Evolutionary conservation across 2,113 vertebrate species (phyloP), one percentile per base, ranked within the genome.

Genomic region (Pollimyrus isidori): DNA sequence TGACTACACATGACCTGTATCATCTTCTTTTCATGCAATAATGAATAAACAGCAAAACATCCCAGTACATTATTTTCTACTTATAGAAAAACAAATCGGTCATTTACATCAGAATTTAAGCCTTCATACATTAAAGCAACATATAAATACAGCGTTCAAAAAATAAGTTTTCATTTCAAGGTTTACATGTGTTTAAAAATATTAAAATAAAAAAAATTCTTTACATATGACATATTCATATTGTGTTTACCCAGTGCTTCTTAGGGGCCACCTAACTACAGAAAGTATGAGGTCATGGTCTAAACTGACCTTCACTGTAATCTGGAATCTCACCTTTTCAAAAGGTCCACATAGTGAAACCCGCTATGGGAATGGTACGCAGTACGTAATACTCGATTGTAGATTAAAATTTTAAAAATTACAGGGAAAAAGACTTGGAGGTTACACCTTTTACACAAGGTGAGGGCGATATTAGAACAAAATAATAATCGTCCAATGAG

Each of bases 11-110:
- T 96, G 95, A 96, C 94, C 94, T 96, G 94, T 93, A 88, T 91
- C 39, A 84, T 90, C 49, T 93, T 93, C 95, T 93, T 91, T 96
- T 96, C 96, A 97, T 97, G 97, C 96, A 97, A 96, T 94, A 97
- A 95, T 91, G 94, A 96, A 96, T 93, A 93, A 94, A 96, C 94
- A 95, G 94, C 94, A 96, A 93, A 93, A 96, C 95, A 96, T 94
- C 95, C 93, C 92, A 93, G 94, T 95, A 93, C 94, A 94, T 91
- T 93, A 95, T 93, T 84, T 92, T 94, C 94, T 96, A 95, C 90
- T 92, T 93, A 93, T 93, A 93, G 94, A 90, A 93, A 93, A 90
- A 88, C 86, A 91, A 92, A 90, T 21, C 84, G 92, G 92, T 93
- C 91, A 93, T 92, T 92, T 53, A 90, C 90, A 52, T 94, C 89